These are phyloP conservation scores for Podarcis siculus DNA, from an alignment of 2,797 vertebrate genomes.

Conservation along the genomic window DNA sequence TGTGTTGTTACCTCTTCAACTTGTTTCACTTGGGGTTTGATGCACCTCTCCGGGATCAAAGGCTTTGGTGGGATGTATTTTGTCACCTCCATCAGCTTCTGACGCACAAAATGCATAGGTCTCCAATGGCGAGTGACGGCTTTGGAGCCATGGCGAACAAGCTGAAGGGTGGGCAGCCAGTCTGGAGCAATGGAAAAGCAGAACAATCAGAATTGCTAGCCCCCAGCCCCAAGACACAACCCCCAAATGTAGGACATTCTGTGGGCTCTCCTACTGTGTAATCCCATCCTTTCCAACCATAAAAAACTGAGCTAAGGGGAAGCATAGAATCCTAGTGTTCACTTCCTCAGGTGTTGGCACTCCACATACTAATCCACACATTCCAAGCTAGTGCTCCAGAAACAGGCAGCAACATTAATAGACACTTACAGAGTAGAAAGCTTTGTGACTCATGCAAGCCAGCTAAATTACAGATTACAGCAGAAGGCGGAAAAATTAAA, in stretches of 20 bases:
- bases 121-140: constrained; percentile 91
- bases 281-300: neutral
- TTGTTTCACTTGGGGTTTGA: constrained; percentile 24
- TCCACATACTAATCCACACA: neutral
- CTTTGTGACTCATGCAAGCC: neutral
- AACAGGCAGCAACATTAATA: neutral
- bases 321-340: neutral
- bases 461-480: neutral
- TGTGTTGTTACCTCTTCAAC: constrained; percentile 63
- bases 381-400: too few relatives aligned
- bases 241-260: neutral
- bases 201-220: neutral
- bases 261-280: neutral
- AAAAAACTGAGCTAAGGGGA: neutral
- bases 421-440: neutral
- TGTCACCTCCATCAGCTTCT: constrained; percentile 92
- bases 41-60: constrained; percentile 72
- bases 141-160: constrained; percentile 88
- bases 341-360: too few relatives aligned
- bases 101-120: constrained; percentile 86
- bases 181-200: constrained; percentile 69
- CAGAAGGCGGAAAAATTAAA: neutral
- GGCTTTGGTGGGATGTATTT: constrained; percentile 84
- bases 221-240: neutral
- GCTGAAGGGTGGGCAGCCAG: constrained; percentile 84